Percentiles rank a stretch among this genome's conserved stretches.
Conservation (phyloP, 2,888 invertebrate species). For the Plagodis dolabraria region DNA sequence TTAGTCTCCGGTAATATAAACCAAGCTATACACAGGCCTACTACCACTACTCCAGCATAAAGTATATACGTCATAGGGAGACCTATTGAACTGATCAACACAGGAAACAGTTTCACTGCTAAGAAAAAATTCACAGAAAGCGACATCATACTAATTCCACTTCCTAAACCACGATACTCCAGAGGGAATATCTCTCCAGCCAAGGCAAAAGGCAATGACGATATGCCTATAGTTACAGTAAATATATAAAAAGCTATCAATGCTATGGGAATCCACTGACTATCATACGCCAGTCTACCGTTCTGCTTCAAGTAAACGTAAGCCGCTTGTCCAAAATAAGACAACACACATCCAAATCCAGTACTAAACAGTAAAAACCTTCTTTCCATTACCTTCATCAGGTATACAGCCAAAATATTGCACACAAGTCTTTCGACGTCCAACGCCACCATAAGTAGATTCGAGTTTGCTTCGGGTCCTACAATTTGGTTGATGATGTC, state of each 20-base stretch:
- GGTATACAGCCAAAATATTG: slow-evolving; percentile 85
- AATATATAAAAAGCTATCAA: slow-evolving; percentile 84
- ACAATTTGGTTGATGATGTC: slow-evolving; percentile 86
- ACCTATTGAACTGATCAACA: slow-evolving; percentile 79
- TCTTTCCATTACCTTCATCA: slow-evolving; percentile 85
- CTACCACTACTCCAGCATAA: slow-evolving; percentile 83
- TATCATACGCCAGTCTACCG: slow-evolving; percentile 56
- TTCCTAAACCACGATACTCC: slow-evolving; percentile 86
- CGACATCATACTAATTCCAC: slow-evolving; percentile 86
- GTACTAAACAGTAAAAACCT: slow-evolving; percentile 86
- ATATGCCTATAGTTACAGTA: slow-evolving; percentile 85
- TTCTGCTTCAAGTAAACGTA: slow-evolving; percentile 70
- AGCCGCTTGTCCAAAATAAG: slow-evolving; percentile 82
- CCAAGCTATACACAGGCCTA: slow-evolving; percentile 80
- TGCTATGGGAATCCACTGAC: slow-evolving; percentile 76
- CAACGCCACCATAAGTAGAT: slow-evolving; percentile 86
- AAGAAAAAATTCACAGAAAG: slow-evolving; percentile 87
- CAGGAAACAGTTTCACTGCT: slow-evolving; percentile 88
- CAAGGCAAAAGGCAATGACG: slow-evolving; percentile 89
- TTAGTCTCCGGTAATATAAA: slow-evolving; percentile 88
- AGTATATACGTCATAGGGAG: slow-evolving; percentile 84
- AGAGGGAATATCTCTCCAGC: slow-evolving; percentile 89
- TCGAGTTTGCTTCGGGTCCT: slow-evolving; percentile 85
- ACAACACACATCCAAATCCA: slow-evolving; percentile 82
- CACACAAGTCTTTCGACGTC: slow-evolving; percentile 86